Conservation (phyloP, 2,113 vertebrate genomes). For the Bagarius yarrelli region DNA sequence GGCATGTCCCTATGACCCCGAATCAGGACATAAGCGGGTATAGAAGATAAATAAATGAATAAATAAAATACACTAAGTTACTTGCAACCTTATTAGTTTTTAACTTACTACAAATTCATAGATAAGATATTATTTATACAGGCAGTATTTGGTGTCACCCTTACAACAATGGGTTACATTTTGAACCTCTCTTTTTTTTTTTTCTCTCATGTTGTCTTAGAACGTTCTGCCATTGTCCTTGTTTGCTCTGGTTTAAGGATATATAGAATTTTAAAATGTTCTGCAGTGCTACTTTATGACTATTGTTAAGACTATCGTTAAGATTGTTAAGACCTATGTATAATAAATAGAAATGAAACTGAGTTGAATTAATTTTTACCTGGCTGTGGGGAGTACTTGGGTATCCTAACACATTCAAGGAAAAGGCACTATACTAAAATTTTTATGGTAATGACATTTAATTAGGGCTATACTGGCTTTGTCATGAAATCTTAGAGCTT, state of each 20-base stretch:
- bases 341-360: not conserved
- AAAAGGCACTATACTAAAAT: not conserved
- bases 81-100: too few species aligned
- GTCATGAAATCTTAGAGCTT: not conserved
- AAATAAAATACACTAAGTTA: too few species aligned
- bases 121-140: not conserved
- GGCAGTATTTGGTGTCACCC: not conserved
- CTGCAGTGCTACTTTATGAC: not conserved
- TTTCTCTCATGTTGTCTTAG: not conserved
- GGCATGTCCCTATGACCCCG: too few species aligned
- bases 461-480: not conserved
- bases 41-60: too few species aligned
- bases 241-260: not conserved
- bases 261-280: not conserved
- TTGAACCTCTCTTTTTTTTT: not conserved
- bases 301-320: not conserved
- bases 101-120: not conserved
- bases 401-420: not conserved
- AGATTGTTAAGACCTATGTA: too few species aligned
- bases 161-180: not conserved
- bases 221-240: not conserved
- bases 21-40: too few species aligned
- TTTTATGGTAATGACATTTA: not conserved
- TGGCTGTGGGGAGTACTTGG: not conserved
- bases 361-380: not conserved